Conservation (phyloP, 2,113 vertebrate genomes). For the Labeo rohita region DNA sequence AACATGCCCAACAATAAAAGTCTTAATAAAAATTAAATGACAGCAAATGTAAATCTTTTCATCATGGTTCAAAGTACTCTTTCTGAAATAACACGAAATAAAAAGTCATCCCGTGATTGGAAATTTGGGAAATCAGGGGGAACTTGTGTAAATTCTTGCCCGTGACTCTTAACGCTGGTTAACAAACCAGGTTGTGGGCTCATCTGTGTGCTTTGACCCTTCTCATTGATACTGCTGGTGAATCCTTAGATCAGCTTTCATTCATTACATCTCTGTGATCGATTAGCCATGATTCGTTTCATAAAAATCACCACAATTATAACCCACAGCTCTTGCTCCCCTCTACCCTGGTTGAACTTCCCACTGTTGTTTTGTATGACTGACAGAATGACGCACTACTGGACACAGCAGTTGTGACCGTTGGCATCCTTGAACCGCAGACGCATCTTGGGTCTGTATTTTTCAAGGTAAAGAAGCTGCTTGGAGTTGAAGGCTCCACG, state of each 20-base stretch:
- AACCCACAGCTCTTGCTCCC: slow-evolving; percentile 72
- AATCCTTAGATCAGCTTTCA: slow-evolving; percentile 74
- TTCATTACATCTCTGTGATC: slow-evolving; percentile 71
- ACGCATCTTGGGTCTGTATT: slow-evolving; percentile 98
- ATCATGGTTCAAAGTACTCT: slow-evolving; percentile 61
- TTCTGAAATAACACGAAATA: slow-evolving; percentile 64
- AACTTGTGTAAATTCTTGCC: slow-evolving; percentile 70
- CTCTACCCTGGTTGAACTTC: slow-evolving; percentile 64
- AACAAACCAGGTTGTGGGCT: slow-evolving; percentile 69
- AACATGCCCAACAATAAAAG: slow-evolving; percentile 61
- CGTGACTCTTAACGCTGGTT: slow-evolving; percentile 66
- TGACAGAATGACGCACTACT: slow-evolving; percentile 76
- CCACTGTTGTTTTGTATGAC: slow-evolving; percentile 63
- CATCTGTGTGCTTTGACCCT: slow-evolving; percentile 78
- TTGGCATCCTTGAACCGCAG: slow-evolving; percentile 95
- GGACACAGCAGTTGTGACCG: slow-evolving; percentile 91
- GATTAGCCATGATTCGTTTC: slow-evolving; percentile 75
- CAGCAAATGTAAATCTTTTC: slow-evolving; percentile 58
- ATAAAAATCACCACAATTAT: slow-evolving; percentile 80
- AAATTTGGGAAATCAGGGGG: slow-evolving; percentile 66
- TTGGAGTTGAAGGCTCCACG: slow-evolving; percentile 99
- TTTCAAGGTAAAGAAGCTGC: slow-evolving; percentile 99
- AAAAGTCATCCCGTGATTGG: slow-evolving; percentile 70
- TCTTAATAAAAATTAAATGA: slow-evolving; percentile 64
- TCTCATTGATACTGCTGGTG: slow-evolving; percentile 79